Conservation (phyloP, 2,888 invertebrate genomes). For the Pheosia tremula region DNA sequence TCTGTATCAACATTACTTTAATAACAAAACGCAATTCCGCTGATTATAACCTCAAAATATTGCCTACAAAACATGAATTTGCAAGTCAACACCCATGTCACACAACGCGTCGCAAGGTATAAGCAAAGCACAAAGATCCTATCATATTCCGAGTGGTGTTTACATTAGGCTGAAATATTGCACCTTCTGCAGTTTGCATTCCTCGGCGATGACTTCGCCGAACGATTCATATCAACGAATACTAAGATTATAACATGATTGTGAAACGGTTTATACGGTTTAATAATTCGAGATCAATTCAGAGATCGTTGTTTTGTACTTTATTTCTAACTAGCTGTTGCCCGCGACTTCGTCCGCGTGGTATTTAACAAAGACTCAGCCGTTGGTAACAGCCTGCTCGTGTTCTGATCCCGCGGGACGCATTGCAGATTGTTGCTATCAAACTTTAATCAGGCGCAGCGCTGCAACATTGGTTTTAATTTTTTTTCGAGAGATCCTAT, state of each 20-base stretch:
- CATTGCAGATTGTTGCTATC: too few species aligned
- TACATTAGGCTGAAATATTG: slow-evolving; percentile 26
- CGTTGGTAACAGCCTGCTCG: too few species aligned
- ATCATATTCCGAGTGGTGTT: slow-evolving; percentile 29
- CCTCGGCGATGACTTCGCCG: slow-evolving; percentile 20
- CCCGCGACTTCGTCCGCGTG: too few species aligned
- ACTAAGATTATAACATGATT: not conserved
- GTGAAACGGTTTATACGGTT: not conserved
- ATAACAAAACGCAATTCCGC: not conserved
- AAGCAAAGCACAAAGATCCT: slow-evolving; percentile 11
- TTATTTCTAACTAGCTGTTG: too few species aligned
- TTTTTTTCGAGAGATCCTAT: too few species aligned
- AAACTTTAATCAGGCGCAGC: too few species aligned
- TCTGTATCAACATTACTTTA: too few species aligned
- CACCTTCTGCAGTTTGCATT: slow-evolving; percentile 31
- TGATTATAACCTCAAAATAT: not conserved
- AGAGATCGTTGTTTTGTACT: too few species aligned
- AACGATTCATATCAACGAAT: slow-evolving; percentile 15
- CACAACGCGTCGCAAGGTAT: slow-evolving; percentile 18
- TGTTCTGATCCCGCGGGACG: too few species aligned
- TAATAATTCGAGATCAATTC: too few species aligned
- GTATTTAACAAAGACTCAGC: too few species aligned
- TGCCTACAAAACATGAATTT: not conserved
- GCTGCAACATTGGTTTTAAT: too few species aligned
- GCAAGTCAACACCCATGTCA: slow-evolving; percentile 18